Evolutionary conservation across 2,113 vertebrate genomes (phyloP).

Genomic region (Engraulis encrasicolus): DNA sequence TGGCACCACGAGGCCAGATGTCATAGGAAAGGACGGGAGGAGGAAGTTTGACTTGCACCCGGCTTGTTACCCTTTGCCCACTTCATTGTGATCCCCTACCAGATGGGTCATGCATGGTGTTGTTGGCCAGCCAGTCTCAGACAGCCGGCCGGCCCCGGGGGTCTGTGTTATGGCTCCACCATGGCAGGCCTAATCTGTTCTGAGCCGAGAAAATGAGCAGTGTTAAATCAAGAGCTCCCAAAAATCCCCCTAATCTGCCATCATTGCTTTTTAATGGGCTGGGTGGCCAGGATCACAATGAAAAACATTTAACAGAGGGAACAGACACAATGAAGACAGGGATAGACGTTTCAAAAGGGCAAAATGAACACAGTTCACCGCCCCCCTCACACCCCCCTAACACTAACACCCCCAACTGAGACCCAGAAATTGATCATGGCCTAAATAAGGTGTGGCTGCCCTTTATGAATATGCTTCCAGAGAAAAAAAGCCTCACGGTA

Average conservation of each 20-base stretch:
- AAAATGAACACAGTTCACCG: constrained; percentile 55
- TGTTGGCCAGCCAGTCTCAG: constrained; percentile 38
- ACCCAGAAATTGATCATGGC: constrained; percentile 47
- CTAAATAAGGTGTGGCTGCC: constrained; percentile 58
- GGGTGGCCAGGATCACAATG: constrained; percentile 48
- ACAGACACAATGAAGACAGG: constrained; percentile 59
- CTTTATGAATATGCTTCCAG: not conserved
- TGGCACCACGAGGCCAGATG: too few relatives aligned
- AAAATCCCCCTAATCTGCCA: constrained; percentile 55
- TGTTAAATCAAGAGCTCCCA: constrained; percentile 37
- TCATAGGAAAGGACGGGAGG: too few relatives aligned
- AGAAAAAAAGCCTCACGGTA: constrained; percentile 37
- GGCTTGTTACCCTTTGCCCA: constrained; percentile 15
- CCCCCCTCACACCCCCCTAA: not conserved
- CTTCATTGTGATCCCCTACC: constrained; percentile 27
- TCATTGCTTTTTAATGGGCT: constrained; percentile 66
- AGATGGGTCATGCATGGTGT: not conserved
- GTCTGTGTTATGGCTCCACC: constrained; percentile 50
- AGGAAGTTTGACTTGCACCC: too few relatives aligned
- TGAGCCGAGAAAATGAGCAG: constrained; percentile 65
- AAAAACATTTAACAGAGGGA: constrained; percentile 59
- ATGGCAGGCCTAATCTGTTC: constrained; percentile 58
- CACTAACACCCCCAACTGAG: not conserved
- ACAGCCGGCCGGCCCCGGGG: too few relatives aligned
- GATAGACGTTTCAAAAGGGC: constrained; percentile 56